Evolutionary conservation across 2,888 invertebrate species (phyloP).

Genomic region (Dastarcus helophoroides): DNA sequence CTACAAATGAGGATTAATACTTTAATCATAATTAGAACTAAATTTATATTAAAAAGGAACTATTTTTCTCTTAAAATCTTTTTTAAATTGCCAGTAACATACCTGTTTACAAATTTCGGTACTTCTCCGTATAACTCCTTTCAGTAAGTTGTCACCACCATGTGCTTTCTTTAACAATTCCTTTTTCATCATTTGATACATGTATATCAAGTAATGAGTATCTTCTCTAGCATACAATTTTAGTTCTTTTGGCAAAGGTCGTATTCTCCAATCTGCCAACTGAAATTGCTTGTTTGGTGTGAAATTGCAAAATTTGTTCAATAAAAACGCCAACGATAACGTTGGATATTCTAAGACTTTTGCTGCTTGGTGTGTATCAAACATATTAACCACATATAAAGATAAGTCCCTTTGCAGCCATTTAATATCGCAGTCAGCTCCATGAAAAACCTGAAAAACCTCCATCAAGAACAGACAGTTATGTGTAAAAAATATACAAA

Average conservation of each 20-base stretch:
- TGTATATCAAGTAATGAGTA: conserved; percentile 87
- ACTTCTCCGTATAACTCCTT: conserved; percentile 62
- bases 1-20: too few species aligned
- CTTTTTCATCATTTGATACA: conserved; percentile 69
- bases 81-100: conserved; percentile 12
- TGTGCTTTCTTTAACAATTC: conserved; percentile 59
- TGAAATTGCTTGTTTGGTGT: conserved; percentile 84
- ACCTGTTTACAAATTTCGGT: conserved; percentile 61
- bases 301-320: conserved; percentile 67
- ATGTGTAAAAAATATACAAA: conserved; percentile 34
- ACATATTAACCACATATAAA: conserved; percentile 90
- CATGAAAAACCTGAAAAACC: conserved; percentile 67
- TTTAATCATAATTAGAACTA: too few species aligned
- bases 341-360: conserved; percentile 57
- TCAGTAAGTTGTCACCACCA: conserved; percentile 47
- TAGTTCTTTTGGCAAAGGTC: conserved; percentile 75
- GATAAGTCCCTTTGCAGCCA: conserved; percentile 96
- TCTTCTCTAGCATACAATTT: conserved; percentile 82
- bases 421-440: conserved; percentile 73
- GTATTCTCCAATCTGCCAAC: conserved; percentile 88
- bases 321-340: conserved; percentile 65
- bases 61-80: too few species aligned
- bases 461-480: not conserved
- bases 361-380: conserved; percentile 89
- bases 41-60: too few species aligned